phyloP scores from a whole-genome alignment of 2,888 invertebrate genomes.

The Panzeria rudis region DNA sequence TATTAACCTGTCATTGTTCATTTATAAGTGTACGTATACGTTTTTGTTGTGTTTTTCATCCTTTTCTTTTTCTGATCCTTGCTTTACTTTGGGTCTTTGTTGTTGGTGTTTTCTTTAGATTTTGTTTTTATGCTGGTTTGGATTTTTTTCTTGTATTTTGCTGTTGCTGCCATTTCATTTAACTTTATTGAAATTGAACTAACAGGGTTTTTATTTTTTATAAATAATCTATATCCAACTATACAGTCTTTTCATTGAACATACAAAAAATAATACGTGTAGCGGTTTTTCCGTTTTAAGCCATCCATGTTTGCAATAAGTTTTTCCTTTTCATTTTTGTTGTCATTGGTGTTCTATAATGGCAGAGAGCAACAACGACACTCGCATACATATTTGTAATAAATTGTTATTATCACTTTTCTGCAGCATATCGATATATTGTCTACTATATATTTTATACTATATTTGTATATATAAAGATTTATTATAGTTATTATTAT shows the following conservation, averaged over 20 bases:
- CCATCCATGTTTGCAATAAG: slow-evolving; percentile 45
- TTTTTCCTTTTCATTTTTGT: slow-evolving; percentile 72
- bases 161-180: slow-evolving; percentile 57
- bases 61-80: slow-evolving; percentile 13
- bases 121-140: slow-evolving; percentile 59
- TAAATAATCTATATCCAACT: slow-evolving; percentile 56
- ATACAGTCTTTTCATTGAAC: slow-evolving; percentile 30
- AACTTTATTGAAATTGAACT: slow-evolving; percentile 64
- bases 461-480: slow-evolving; percentile 72
- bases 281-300: slow-evolving; percentile 54
- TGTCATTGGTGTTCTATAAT: slow-evolving; percentile 60
- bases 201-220: slow-evolving; percentile 40
- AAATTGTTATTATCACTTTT: slow-evolving; percentile 82
- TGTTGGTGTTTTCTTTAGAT: slow-evolving; percentile 74
- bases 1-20: slow-evolving; percentile 83
- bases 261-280: slow-evolving; percentile 42
- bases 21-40: slow-evolving; percentile 74
- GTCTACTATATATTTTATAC: slow-evolving; percentile 17
- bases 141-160: not conserved
- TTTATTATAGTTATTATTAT: slow-evolving; percentile 82
- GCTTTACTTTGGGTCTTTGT: slow-evolving; percentile 55
- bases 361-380: slow-evolving; percentile 48
- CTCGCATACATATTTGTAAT: slow-evolving; percentile 73
- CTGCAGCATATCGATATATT: slow-evolving; percentile 77
- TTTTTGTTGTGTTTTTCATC: not conserved